A percentile compares a stretch with the other conserved stretches of the same genome.
These are phyloP conservation scores for Coecobrya sp. DNA, from an alignment of 2,888 invertebrate genomes.

Conservation along the genomic window DNA sequence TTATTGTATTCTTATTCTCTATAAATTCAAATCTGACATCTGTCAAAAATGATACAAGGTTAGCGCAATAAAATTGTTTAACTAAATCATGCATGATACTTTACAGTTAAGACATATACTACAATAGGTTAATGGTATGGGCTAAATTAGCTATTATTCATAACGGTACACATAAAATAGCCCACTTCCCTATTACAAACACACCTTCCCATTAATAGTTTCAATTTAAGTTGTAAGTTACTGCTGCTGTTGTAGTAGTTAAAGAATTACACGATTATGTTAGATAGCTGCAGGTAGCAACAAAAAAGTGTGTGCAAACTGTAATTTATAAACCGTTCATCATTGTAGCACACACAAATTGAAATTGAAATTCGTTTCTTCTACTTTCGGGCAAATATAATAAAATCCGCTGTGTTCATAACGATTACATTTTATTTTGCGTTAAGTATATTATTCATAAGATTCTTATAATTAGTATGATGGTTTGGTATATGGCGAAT, in stretches of 20 bases:
- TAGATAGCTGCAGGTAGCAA: neutral
- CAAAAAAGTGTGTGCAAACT: neutral
- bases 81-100: conserved; percentile 8
- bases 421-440: no score
- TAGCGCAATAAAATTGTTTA: neutral
- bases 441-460: no score
- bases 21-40: neutral
- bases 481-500: no score
- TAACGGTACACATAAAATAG: conserved; percentile 23
- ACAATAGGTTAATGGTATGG: neutral
- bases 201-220: conserved; percentile 27
- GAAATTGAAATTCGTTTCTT: conserved; percentile 8
- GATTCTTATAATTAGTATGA: no score
- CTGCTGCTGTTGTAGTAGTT: no score
- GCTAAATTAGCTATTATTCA: neutral
- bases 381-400: neutral
- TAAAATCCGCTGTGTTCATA: no score
- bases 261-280: no score
- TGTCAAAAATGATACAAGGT: conserved; percentile 10
- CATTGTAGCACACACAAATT: conserved; percentile 1
- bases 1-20: neutral
- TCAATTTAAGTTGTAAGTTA: neutral
- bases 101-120: neutral
- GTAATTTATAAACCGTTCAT: conserved; percentile 22
- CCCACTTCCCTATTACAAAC: neutral